Evolutionary conservation across 1,140 invertebrate species (phyloP).

Genomic region (Hetaerina americana): DNA sequence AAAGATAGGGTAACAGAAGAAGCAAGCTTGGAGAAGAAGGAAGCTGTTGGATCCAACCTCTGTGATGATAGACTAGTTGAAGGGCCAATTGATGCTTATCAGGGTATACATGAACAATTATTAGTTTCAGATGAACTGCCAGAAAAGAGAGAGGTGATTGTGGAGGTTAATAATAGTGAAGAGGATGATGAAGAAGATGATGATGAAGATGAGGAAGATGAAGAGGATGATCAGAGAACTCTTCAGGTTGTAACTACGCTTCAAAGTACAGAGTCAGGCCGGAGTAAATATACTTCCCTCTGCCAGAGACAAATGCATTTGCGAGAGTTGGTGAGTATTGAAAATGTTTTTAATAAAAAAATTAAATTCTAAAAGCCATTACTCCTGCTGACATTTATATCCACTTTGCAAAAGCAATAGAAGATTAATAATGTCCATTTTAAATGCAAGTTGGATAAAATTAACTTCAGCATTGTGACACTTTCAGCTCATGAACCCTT

Average conservation of each 20-base stretch:
- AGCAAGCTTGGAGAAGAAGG: not conserved
- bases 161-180: not conserved
- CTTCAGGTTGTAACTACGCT: constrained; percentile 70
- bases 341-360: constrained; percentile 1
- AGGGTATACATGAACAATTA: too few species aligned
- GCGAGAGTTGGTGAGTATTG: constrained; percentile 51
- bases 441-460: too few species aligned
- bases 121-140: not conserved
- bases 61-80: not conserved
- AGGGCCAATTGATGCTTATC: too few species aligned
- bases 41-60: not conserved
- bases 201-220: constrained; percentile 21
- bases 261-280: constrained; percentile 57
- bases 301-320: constrained; percentile 63
- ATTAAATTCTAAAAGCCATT: not conserved
- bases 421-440: too few species aligned
- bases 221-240: constrained; percentile 45
- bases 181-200: constrained; percentile 17
- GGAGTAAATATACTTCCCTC: constrained; percentile 53
- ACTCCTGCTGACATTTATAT: too few species aligned
- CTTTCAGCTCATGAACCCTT: too few species aligned
- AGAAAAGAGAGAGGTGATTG: not conserved
- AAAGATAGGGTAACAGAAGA: too few species aligned
- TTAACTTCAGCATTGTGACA: too few species aligned
- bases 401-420: too few species aligned